A percentile compares a stretch with the other conserved stretches of the same genome.
Conservation (phyloP, 2,113 vertebrate genomes). For the Ailuropoda melanoleuca region DNA sequence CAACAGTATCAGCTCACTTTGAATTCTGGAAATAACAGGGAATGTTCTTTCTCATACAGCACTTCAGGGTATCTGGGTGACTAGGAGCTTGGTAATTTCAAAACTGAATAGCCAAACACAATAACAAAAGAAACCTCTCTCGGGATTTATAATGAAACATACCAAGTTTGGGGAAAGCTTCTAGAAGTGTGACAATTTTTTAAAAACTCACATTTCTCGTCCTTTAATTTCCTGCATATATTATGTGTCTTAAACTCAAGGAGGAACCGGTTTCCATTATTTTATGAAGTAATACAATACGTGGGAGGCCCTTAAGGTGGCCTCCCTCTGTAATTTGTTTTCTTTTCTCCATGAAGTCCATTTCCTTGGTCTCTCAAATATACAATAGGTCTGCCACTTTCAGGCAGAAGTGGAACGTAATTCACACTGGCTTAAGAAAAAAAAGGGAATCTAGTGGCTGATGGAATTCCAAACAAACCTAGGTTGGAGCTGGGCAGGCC, state of each 20-base stretch:
- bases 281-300: slow-evolving; percentile 49
- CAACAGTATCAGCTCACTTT: slow-evolving; percentile 58
- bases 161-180: background rate
- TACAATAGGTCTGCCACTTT: background rate
- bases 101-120: slow-evolving; percentile 49
- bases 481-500: background rate
- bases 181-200: background rate
- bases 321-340: slow-evolving; percentile 58
- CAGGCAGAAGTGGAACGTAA: background rate
- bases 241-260: slow-evolving; percentile 52
- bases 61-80: slow-evolving; percentile 53
- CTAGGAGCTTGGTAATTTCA: slow-evolving; percentile 52
- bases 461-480: background rate
- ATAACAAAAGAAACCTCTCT: slow-evolving; percentile 51
- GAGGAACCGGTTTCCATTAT: slow-evolving; percentile 50
- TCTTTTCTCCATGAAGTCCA: slow-evolving; percentile 30
- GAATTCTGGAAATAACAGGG: slow-evolving; percentile 64
- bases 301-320: slow-evolving; percentile 12
- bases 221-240: slow-evolving; percentile 57
- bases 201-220: slow-evolving; percentile 1
- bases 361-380: slow-evolving; percentile 41
- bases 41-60: slow-evolving; percentile 67
- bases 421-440: background rate
- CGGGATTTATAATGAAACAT: slow-evolving; percentile 54
- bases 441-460: background rate